These are phyloP conservation scores for Onychomys torridus DNA, from an alignment of 2,797 vertebrate genomes.

Conservation along the genomic window DNA sequence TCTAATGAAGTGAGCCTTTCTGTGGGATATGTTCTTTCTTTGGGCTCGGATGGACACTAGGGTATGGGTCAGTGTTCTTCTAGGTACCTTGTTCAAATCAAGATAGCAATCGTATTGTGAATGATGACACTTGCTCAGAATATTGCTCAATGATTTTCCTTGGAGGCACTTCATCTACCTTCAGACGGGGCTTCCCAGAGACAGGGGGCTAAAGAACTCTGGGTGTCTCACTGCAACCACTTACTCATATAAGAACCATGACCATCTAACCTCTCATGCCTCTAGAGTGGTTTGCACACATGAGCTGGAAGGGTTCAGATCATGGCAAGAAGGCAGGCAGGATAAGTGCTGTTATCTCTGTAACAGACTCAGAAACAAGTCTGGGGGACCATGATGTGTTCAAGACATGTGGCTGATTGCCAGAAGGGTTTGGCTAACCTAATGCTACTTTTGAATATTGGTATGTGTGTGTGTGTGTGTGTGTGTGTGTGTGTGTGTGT, in stretches of 20 bases:
- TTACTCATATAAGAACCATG: neutral
- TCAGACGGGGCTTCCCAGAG: neutral
- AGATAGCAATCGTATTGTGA: neutral
- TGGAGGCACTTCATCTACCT: neutral
- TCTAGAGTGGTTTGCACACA: neutral
- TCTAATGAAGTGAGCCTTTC: neutral
- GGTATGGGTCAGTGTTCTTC: neutral
- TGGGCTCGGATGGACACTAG: neutral
- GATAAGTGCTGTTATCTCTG: too few relatives aligned
- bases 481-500: neutral
- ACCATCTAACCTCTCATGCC: accelerated
- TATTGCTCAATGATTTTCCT: neutral
- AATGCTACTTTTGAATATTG: neutral
- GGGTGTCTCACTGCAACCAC: neutral
- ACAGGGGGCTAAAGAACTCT: neutral
- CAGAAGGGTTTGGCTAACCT: neutral
- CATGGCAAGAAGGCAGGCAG: neutral
- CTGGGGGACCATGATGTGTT: neutral
- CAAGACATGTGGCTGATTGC: accelerated
- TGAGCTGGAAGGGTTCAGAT: accelerated
- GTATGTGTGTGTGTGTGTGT: neutral
- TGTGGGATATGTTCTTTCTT: neutral
- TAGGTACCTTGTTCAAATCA: neutral
- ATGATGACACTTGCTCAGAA: neutral
- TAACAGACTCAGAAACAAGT: neutral